Percentiles rank a stretch among this genome's conserved stretches.
Evolutionary conservation across 2,113 vertebrate genomes (phyloP).

Genomic region (Phoxinus phoxinus): DNA sequence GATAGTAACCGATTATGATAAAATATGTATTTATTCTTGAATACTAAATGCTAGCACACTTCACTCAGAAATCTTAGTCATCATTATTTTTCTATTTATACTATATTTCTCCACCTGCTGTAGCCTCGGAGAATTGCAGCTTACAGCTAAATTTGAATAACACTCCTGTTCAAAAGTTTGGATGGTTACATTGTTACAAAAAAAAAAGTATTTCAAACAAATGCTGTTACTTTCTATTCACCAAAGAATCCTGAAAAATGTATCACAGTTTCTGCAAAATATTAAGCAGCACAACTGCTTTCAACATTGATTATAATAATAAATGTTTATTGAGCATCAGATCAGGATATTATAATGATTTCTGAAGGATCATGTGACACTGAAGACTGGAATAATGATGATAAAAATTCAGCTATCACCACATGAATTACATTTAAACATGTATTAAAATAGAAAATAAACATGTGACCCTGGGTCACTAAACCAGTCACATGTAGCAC

Average conservation of each 20-base stretch:
- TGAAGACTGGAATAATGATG: not conserved
- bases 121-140: not conserved
- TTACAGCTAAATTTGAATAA: too few relatives aligned
- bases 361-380: not conserved
- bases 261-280: not conserved
- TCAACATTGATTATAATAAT: too few relatives aligned
- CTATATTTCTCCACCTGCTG: not conserved
- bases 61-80: not conserved
- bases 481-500: too few relatives aligned
- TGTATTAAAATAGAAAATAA: not conserved
- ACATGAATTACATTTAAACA: not conserved
- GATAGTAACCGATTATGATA: not conserved
- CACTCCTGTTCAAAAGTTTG: not conserved
- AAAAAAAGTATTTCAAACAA: not conserved
- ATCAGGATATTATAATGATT: not conserved
- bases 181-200: not conserved
- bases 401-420: not conserved
- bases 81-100: not conserved
- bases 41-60: not conserved
- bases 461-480: too few relatives aligned
- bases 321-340: not conserved
- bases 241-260: not conserved
- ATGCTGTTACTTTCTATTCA: not conserved
- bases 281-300: not conserved
- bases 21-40: not conserved